A percentile compares a stretch with the other conserved stretches of the same genome.
These are phyloP conservation scores for Elmis aenea DNA, from an alignment of 2,888 invertebrate genomes.

Conservation along the genomic window DNA sequence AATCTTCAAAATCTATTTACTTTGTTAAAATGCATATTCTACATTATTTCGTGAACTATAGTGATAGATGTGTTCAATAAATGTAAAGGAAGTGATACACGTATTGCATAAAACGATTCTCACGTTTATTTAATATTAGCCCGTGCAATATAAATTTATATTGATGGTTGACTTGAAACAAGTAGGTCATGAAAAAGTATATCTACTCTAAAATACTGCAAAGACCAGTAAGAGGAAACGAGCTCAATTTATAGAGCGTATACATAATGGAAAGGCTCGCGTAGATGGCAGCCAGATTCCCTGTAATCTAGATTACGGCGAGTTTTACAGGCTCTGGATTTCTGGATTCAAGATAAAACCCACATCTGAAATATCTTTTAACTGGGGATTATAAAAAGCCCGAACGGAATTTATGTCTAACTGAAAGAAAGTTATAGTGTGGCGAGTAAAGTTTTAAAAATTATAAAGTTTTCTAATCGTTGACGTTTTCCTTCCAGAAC, in stretches of 20 bases:
- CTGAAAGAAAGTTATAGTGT: too few species aligned
- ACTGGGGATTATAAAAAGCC: slow-evolving; percentile 25
- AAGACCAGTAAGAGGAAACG: slow-evolving; percentile 33
- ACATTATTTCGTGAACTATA: too few species aligned
- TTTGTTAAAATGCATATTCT: too few species aligned
- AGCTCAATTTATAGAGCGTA: slow-evolving; percentile 38
- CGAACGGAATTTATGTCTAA: slow-evolving; percentile 1
- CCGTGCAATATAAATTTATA: too few species aligned
- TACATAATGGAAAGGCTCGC: slow-evolving; percentile 39
- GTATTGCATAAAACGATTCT: too few species aligned
- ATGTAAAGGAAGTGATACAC: too few species aligned
- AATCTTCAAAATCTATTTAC: too few species aligned
- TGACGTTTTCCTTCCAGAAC: too few species aligned
- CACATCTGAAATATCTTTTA: slow-evolving; percentile 29
- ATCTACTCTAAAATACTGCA: slow-evolving; percentile 33
- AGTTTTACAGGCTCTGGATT: slow-evolving; percentile 37
- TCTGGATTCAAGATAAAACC: slow-evolving; percentile 32
- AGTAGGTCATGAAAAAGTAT: slow-evolving; percentile 31
- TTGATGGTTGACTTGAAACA: slow-evolving; percentile 26
- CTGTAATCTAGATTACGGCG: slow-evolving; percentile 40
- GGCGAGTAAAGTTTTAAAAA: too few species aligned
- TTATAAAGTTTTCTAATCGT: too few species aligned
- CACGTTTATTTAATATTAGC: too few species aligned
- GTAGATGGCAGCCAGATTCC: slow-evolving; percentile 35
- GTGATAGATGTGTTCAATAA: too few species aligned